These are phyloP conservation scores for Catharus minimus DNA, from an alignment of 2,113 vertebrate species.

Conservation along the genomic window DNA sequence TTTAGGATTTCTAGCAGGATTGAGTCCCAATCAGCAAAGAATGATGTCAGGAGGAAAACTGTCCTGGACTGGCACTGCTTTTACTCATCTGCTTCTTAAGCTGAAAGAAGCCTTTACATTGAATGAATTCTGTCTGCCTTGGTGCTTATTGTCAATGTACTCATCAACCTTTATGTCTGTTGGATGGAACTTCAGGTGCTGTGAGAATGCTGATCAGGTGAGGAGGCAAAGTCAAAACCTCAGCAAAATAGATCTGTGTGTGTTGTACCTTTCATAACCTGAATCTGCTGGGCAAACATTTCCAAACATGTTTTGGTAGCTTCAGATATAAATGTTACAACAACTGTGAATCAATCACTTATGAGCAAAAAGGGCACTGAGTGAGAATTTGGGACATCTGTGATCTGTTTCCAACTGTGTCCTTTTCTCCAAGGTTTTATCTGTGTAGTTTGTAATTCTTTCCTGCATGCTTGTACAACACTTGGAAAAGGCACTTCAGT, in stretches of 20 bases:
- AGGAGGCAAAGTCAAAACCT: not conserved
- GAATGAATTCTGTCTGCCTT: not conserved
- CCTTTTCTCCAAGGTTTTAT: not conserved
- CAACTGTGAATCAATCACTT: not conserved
- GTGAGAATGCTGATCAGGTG: not conserved
- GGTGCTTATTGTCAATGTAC: not conserved
- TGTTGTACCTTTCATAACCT: not conserved
- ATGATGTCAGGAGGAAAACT: not conserved
- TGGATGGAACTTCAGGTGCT: not conserved
- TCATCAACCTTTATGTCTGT: fast-evolving
- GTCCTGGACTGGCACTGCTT: not conserved
- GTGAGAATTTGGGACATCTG: not conserved
- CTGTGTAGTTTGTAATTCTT: not conserved
- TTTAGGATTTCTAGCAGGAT: not conserved
- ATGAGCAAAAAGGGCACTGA: not conserved
- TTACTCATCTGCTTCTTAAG: not conserved
- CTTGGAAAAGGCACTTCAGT: not conserved
- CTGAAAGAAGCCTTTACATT: fast-evolving
- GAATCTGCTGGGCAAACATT: not conserved
- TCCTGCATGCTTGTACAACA: not conserved
- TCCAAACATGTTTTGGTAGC: not conserved
- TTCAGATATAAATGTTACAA: not conserved
- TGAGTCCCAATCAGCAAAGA: not conserved
- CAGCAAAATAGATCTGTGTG: not conserved
- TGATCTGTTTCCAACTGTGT: not conserved